Evolutionary conservation across 2,888 invertebrate species (phyloP).

Genomic region (Dysmachus trigonus): DNA sequence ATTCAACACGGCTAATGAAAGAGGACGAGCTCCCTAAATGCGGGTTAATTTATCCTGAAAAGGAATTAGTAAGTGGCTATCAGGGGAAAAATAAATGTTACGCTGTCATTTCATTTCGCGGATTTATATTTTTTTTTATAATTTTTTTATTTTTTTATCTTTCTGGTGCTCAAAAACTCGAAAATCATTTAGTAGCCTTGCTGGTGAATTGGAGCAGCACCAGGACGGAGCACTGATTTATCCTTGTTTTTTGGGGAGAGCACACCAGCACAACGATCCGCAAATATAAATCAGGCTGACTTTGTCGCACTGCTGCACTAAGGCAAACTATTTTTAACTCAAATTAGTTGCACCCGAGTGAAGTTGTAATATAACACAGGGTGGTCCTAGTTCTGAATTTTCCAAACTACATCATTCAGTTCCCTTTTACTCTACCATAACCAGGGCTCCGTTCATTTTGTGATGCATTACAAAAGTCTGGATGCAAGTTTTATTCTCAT

Average conservation of each 20-base stretch:
- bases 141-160: background rate
- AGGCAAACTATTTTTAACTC: background rate
- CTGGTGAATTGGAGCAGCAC: background rate
- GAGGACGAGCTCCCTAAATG: background rate
- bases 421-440: background rate
- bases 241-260: background rate
- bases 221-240: background rate
- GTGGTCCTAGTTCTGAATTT: background rate
- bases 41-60: background rate
- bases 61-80: background rate
- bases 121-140: background rate
- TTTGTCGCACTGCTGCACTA: background rate
- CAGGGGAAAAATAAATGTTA: background rate
- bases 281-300: background rate
- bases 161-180: background rate
- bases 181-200: background rate
- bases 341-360: background rate
- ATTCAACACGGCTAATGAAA: constrained; percentile 10
- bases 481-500: constrained; percentile 19
- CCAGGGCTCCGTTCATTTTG: background rate
- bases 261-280: background rate
- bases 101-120: background rate
- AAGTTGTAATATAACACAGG: background rate
- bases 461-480: background rate
- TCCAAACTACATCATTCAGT: background rate